Conservation (phyloP, 2,888 invertebrate genomes). For the Eristalis tenax region DNA sequence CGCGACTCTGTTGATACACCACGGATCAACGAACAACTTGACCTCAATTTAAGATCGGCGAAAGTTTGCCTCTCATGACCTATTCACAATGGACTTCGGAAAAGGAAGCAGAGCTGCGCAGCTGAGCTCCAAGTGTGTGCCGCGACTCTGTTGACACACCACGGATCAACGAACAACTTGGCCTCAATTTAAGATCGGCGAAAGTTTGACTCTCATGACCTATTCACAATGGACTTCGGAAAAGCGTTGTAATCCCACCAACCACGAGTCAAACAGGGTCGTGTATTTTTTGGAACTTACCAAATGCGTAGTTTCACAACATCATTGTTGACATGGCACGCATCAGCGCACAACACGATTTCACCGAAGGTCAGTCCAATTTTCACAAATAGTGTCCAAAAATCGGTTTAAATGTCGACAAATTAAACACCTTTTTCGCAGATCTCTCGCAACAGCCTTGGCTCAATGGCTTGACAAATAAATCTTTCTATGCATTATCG, state of each 20-base stretch:
- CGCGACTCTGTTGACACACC: neutral
- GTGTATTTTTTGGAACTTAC: too few species aligned
- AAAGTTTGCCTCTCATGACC: neutral
- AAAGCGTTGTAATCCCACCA: too few species aligned
- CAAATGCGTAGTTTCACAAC: too few species aligned
- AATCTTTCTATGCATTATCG: neutral
- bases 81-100: neutral
- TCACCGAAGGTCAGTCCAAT: neutral
- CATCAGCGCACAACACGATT: neutral
- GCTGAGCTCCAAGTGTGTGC: too few species aligned
- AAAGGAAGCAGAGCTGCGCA: too few species aligned
- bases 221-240: neutral
- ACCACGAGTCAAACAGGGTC: too few species aligned
- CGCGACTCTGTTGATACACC: too few species aligned
- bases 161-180: neutral
- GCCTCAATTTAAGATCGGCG: neutral
- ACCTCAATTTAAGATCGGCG: too few species aligned
- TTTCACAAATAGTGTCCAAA: neutral
- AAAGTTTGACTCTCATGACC: neutral
- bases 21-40: too few species aligned
- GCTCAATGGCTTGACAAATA: neutral
- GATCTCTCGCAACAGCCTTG: neutral
- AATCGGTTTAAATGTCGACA: neutral
- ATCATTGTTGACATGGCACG: neutral
- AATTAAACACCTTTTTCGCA: neutral